Conservation (phyloP, 2,888 invertebrate genomes). For the Diachrysia chrysitis region DNA sequence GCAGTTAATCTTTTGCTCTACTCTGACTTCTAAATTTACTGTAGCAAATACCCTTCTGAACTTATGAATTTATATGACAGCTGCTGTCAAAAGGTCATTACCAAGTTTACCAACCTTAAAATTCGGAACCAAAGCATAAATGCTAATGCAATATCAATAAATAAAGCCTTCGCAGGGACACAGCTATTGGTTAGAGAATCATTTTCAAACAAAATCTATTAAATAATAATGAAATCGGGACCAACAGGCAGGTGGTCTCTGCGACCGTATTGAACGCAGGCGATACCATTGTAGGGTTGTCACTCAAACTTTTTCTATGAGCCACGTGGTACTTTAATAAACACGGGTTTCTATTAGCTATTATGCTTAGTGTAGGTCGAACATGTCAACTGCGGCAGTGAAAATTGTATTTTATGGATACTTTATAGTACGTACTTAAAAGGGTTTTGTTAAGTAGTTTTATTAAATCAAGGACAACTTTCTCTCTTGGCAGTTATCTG, state of each 20-base stretch:
- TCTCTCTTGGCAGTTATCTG: not conserved
- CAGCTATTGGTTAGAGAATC: constrained; percentile 8
- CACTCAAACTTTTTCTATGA: constrained; percentile 31
- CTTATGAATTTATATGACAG: not conserved
- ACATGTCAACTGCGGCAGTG: not conserved
- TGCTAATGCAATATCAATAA: constrained; percentile 23
- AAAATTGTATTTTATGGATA: constrained; percentile 3
- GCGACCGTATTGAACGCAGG: constrained; percentile 31
- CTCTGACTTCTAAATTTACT: not conserved
- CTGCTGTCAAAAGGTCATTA: constrained; percentile 7
- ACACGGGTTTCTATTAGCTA: constrained; percentile 9
- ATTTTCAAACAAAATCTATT: constrained; percentile 37
- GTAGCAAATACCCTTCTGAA: too few species aligned
- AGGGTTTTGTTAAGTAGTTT: constrained; percentile 6
- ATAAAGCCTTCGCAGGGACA: constrained; percentile 12
- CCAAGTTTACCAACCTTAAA: not conserved
- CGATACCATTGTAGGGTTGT: constrained; percentile 51
- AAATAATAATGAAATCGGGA: constrained; percentile 42
- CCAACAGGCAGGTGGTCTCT: constrained; percentile 62
- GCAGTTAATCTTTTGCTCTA: not conserved
- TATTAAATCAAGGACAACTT: constrained; percentile 2
- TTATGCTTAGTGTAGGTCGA: constrained; percentile 15
- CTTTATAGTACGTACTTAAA: not conserved
- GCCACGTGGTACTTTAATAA: constrained; percentile 36
- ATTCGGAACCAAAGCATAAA: not conserved